phyloP scores from a whole-genome alignment of 2,888 invertebrate species.

The Zygaena filipendulae region DNA sequence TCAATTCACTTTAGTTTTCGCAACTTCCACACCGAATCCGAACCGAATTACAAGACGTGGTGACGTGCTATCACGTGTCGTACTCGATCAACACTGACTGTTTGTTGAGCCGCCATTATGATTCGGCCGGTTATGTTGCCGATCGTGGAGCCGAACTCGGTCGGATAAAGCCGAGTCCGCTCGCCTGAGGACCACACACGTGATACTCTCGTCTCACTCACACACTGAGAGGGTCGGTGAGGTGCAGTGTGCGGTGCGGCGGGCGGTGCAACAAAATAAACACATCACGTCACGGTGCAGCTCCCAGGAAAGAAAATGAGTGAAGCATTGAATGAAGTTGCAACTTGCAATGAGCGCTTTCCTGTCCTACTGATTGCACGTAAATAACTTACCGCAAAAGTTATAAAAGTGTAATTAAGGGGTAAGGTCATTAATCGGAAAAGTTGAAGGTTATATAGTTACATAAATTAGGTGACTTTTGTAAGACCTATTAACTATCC shows the following conservation, averaged over 20 bases:
- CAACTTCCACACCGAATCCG: too few relatives aligned
- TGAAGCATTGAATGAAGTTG: constrained; percentile 51
- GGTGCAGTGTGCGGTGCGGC: constrained; percentile 11
- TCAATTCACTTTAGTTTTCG: constrained; percentile 52
- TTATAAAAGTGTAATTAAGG: too few relatives aligned
- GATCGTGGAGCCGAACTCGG: constrained; percentile 41
- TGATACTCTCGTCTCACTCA: constrained; percentile 40
- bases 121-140: constrained; percentile 61
- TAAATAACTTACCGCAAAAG: constrained; percentile 11
- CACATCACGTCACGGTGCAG: constrained; percentile 2
- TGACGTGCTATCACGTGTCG: constrained; percentile 45
- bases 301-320: constrained; percentile 2
- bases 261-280: constrained; percentile 52
- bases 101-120: constrained; percentile 67
- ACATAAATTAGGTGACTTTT: too few relatives aligned
- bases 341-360: constrained; percentile 27
- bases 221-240: constrained; percentile 31
- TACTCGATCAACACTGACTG: constrained; percentile 58
- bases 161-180: constrained; percentile 44
- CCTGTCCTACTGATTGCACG: constrained; percentile 21
- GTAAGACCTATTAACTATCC: too few relatives aligned
- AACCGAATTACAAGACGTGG: constrained; percentile 28
- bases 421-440: too few relatives aligned
- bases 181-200: constrained; percentile 58
- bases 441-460: too few relatives aligned